These are phyloP conservation scores for Drosophila nigricruria DNA, from an alignment of 2,888 invertebrate genomes.

Conservation along the genomic window DNA sequence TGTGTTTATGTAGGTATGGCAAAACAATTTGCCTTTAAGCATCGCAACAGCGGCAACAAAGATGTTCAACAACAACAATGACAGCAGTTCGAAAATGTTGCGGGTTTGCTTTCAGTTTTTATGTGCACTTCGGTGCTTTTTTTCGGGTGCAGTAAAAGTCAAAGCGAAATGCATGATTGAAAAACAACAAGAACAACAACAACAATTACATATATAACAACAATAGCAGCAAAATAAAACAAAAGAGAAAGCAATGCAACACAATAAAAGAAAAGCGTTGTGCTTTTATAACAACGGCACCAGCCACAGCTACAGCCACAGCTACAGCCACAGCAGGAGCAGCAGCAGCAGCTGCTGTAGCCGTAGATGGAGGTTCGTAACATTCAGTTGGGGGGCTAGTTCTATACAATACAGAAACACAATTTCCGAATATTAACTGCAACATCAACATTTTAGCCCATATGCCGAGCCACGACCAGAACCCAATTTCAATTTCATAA, in stretches of 20 bases:
- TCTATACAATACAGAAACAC: constrained; percentile 24
- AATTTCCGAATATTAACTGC: constrained; percentile 53
- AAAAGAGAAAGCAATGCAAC: constrained; percentile 44
- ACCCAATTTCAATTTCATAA: constrained; percentile 44
- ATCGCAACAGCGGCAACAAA: constrained; percentile 59
- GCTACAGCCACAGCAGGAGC: neutral
- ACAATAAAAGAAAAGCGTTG: constrained; percentile 40
- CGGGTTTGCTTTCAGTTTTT: constrained; percentile 58
- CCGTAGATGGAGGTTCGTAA: neutral
- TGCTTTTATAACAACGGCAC: neutral
- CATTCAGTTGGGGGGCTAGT: neutral
- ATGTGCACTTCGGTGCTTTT: constrained; percentile 24
- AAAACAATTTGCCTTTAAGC: constrained; percentile 62
- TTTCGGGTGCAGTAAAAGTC: constrained; percentile 68
- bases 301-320: neutral
- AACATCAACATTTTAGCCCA: constrained; percentile 19
- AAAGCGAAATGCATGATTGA: constrained; percentile 78
- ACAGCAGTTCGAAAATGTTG: constrained; percentile 61
- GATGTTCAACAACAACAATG: constrained; percentile 48
- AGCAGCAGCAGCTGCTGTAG: constrained; percentile 5
- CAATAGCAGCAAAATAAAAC: constrained; percentile 23
- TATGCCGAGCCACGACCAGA: neutral
- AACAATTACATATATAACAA: constrained; percentile 17
- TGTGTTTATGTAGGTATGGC: constrained; percentile 33
- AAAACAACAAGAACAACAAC: constrained; percentile 50